Conservation (phyloP, 2,113 vertebrate species). For the Elaphurus davidianus region DNA sequence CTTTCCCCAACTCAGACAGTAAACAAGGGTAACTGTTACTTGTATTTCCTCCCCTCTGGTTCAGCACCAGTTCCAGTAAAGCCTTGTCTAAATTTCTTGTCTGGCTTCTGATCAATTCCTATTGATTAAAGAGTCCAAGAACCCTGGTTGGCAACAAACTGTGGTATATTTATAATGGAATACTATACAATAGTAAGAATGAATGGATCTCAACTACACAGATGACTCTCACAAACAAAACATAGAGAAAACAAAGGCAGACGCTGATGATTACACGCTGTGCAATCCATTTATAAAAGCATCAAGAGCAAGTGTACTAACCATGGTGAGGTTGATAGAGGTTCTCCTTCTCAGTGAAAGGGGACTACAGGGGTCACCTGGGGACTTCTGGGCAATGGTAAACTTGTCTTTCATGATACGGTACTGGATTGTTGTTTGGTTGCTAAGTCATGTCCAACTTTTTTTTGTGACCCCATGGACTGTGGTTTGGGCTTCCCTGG, state of each 20-base stretch:
- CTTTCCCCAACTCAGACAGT: background rate
- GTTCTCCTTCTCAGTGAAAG: background rate
- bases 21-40: background rate
- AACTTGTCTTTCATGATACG: background rate
- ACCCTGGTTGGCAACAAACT: background rate
- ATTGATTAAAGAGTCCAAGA: background rate
- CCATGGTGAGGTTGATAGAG: background rate
- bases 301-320: background rate
- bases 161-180: background rate
- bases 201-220: background rate
- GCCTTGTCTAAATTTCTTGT: background rate
- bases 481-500: background rate
- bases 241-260: background rate
- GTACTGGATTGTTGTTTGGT: background rate
- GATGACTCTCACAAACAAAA: background rate
- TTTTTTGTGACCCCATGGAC: background rate
- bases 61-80: background rate
- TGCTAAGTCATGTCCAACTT: background rate
- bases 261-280: background rate
- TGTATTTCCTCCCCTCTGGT: background rate
- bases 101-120: background rate
- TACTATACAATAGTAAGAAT: background rate
- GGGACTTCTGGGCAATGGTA: background rate
- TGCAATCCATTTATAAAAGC: background rate
- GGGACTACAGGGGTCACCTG: accelerated